Base-by-base conservation (phyloP, 2,888 invertebrate genomes). In the Boloria selene region DNA sequence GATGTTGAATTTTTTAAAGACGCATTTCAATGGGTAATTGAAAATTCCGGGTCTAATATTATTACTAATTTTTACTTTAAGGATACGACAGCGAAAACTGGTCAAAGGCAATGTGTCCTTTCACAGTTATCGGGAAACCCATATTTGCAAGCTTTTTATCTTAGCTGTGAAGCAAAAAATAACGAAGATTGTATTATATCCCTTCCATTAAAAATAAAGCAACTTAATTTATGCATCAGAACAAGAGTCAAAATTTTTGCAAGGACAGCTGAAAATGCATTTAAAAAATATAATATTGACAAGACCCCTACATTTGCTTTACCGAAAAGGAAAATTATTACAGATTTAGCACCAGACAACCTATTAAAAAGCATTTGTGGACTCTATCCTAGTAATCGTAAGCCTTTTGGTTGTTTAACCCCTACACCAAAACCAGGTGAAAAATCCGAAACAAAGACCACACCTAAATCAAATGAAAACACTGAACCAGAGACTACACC, bases 11-110 rank as follows among this genome's bases (percentile, higher is more conserved):
- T 81, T 65, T 80, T 79, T 59, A 71, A 70, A 54, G 65, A 63
- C 10, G 73, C 74, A 4, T 71, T 77, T 13, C 79, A 79, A 3
- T 81, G 77, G 75, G 69, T 81, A 13, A 71, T 76, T 2, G 76
- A 78, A 26, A 78, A 80, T 45, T 70, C 77, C 18, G 79, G 77
- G 4, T 59, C 69, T 4, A 63, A 74, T 17, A 62, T 80, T 47
- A 66, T 58, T 45, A 75, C 77, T 1, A 68, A 70, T 13, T 79
- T 73, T 61, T 65, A 73, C 52, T 79, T 79, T 53, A 75, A 73
- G 50, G 72, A 75, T 49, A 70, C 70, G 60, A 74, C 69, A 6
- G 66, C 72, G 38, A 67, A 64, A 16, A 71, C 73, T 14, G 75
- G 72, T 7, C 69, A 64, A 17, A 71, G 72, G 31, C 68, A 77